Percentiles rank a stretch among this genome's conserved stretches.
phyloP scores from a whole-genome alignment of 2,888 invertebrate species.

The Pyrgus malvae region DNA sequence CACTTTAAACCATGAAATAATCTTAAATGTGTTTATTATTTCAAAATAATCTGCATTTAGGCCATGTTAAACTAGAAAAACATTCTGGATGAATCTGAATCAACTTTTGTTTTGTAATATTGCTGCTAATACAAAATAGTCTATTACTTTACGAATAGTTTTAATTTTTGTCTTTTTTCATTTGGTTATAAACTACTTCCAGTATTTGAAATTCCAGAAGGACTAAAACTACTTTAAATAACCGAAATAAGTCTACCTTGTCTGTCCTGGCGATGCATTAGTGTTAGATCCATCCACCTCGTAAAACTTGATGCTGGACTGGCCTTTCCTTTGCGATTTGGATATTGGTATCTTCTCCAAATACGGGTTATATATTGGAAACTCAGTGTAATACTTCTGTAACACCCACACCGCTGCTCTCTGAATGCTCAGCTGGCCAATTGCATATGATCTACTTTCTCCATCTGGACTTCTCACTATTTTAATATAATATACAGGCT shows the following conservation, averaged over 20 bases:
- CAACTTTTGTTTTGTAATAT: too few relatives aligned
- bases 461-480: constrained; percentile 98
- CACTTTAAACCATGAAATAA: too few relatives aligned
- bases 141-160: too few relatives aligned
- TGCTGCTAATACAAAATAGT: too few relatives aligned
- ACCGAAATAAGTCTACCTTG: constrained; percentile 71
- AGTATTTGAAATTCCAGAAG: too few relatives aligned
- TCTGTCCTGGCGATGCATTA: constrained; percentile 86
- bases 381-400: constrained; percentile 97
- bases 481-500: constrained; percentile 93
- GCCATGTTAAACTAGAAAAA: too few relatives aligned
- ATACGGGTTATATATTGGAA: constrained; percentile 98
- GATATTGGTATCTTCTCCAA: constrained; percentile 94
- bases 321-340: constrained; percentile 89
- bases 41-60: too few relatives aligned
- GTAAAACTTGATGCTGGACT: constrained; percentile 96
- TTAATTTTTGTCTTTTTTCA: too few relatives aligned
- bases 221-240: too few relatives aligned
- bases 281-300: constrained; percentile 94
- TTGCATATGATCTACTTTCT: constrained; percentile 92
- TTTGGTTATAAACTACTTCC: too few relatives aligned
- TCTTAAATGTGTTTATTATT: too few relatives aligned
- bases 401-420: constrained; percentile 96
- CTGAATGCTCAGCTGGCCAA: constrained; percentile 96
- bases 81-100: too few relatives aligned